Evolutionary conservation across 2,888 invertebrate genomes (phyloP), one percentile per base, ranked within the genome.

Genomic region (Neria commutata): DNA sequence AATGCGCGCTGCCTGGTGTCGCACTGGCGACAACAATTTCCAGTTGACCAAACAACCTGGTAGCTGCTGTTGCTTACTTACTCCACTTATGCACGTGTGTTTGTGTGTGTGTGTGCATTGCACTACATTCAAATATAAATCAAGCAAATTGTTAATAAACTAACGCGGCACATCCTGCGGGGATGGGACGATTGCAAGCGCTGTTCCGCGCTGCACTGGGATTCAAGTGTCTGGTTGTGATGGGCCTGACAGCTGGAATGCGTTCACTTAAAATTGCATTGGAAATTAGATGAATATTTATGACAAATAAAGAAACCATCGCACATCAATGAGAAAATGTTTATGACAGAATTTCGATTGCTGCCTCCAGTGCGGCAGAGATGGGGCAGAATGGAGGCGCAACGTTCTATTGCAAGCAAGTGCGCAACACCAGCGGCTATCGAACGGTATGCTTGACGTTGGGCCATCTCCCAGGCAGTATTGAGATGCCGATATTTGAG

Each of bases 141-240:
- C 37, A 37, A 37, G n/a, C 37, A 37, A 37, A 37, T 37, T 37
- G 37, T 37, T 37, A 37, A 37, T 37, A 37, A 37, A 37, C 37
- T 37, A n/a, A n/a, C 37, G 6, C 37, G n/a, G 37, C 37, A 37
- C n/a, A 37, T 37, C 37, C 37, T 37, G 37, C 37, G 37, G 37
- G 37, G 3, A n/a, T n/a, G 14, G 3, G 37, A 5, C 37, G 37
- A 11, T 6, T n/a, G 37, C n/a, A 4, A 14, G n/a, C 37, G n/a
- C 4, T 37, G 37, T 29, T 10, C 37, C 37, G 29, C 29, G n/a
- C n/a, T n/a, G n/a, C n/a, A n/a, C n/a, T n/a, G n/a, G n/a, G n/a
- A n/a, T n/a, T n/a, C n/a, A n/a, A n/a, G n/a, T n/a, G n/a, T n/a
- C n/a, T 37, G 8, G 37, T 29, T 29, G 14, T 37, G 37, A 37